These are phyloP conservation scores for Philaenus spumarius DNA, from an alignment of 1,140 invertebrate species.

Conservation along the genomic window DNA sequence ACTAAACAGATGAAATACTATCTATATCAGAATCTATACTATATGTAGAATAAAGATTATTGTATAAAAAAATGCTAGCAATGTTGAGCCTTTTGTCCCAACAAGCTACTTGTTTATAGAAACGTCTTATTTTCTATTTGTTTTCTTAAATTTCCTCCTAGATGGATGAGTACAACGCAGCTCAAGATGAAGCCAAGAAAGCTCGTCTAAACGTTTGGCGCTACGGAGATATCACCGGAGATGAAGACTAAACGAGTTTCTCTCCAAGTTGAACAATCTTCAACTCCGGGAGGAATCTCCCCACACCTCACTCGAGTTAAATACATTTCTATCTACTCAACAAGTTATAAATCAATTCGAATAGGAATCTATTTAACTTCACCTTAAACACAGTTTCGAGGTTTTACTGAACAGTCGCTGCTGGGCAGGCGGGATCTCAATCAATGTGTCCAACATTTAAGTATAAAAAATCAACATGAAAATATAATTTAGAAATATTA, in stretches of 20 bases:
- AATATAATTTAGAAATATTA: no score
- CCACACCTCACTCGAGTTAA: no score
- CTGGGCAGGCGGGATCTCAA: no score
- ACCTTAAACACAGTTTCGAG: no score
- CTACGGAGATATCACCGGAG: slow-evolving; percentile 93
- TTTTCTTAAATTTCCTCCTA: slow-evolving; percentile 36
- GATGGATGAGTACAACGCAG: slow-evolving; percentile 72
- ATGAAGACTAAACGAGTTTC: slow-evolving; percentile 86
- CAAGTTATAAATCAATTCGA: not conserved
- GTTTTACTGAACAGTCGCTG: no score
- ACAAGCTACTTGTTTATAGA: not conserved
- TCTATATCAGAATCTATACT: not conserved
- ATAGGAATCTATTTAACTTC: not conserved
- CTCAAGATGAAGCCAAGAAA: slow-evolving; percentile 78
- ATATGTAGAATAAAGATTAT: not conserved
- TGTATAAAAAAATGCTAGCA: not conserved
- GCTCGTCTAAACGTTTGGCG: slow-evolving; percentile 85
- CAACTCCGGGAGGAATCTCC: not conserved
- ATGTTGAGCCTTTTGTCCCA: not conserved
- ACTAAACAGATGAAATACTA: not conserved
- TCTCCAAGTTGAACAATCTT: slow-evolving; percentile 39
- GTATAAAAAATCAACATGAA: no score
- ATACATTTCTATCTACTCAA: not conserved
- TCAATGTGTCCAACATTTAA: no score
- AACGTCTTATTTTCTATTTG: not conserved